Evolutionary conservation across 2,113 vertebrate species (phyloP).

Genomic region (Parus major): DNA sequence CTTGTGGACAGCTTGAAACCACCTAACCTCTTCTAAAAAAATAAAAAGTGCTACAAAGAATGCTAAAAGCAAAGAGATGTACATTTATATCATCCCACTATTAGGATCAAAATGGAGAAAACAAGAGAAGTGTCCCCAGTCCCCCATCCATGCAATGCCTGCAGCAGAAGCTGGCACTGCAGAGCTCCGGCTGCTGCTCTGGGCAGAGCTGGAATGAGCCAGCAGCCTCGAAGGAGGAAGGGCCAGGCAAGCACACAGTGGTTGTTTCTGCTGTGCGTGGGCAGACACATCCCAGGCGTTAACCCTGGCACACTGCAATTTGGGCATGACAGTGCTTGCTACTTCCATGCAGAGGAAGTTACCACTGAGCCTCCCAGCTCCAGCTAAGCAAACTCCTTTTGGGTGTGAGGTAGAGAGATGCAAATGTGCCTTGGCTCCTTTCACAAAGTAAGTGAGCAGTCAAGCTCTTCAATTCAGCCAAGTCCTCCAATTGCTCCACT

Average conservation of each 20-base stretch:
- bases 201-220: not conserved
- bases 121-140: accelerated
- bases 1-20: not conserved
- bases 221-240: accelerated
- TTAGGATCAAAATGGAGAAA: not conserved
- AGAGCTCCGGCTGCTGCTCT: not conserved
- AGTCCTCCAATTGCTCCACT: not conserved
- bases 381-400: not conserved
- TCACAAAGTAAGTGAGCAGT: not conserved
- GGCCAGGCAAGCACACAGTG: not conserved
- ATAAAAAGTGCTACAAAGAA: not conserved
- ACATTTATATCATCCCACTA: not conserved
- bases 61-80: not conserved
- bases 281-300: not conserved
- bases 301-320: not conserved
- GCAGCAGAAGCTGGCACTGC: not conserved
- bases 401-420: not conserved
- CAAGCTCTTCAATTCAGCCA: not conserved
- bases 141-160: not conserved
- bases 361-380: not conserved
- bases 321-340: not conserved
- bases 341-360: not conserved
- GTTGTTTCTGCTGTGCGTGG: not conserved
- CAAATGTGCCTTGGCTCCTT: not conserved
- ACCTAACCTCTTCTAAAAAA: not conserved